Conservation (phyloP, 2,113 vertebrate genomes). For the Progne subis region DNA sequence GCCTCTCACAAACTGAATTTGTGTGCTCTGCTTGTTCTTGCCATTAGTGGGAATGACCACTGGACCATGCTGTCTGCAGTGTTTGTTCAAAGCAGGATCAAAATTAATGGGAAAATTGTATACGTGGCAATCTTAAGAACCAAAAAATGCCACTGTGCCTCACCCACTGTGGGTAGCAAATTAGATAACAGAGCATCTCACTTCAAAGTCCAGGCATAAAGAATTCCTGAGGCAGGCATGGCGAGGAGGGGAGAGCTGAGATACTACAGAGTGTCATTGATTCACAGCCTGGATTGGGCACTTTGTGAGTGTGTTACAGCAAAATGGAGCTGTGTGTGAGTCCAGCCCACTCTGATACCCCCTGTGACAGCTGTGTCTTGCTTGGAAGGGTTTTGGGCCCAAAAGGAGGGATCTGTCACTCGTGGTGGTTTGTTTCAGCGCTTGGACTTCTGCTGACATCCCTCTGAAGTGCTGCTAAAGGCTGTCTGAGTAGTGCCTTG, state of each 20-base stretch:
- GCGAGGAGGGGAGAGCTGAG: background rate
- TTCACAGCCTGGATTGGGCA: background rate
- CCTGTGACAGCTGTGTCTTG: background rate
- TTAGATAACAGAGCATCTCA: background rate
- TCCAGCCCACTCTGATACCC: background rate
- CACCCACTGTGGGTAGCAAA: background rate
- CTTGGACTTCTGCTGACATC: background rate
- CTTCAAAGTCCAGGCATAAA: background rate
- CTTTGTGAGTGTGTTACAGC: background rate
- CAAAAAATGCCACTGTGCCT: background rate
- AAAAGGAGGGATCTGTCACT: background rate
- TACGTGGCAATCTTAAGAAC: background rate
- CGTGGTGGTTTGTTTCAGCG: accelerated
- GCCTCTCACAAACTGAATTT: background rate
- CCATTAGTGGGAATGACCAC: background rate
- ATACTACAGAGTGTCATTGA: background rate
- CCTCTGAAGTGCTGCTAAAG: background rate
- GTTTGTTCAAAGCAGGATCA: background rate
- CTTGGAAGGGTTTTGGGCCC: background rate
- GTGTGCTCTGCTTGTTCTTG: background rate
- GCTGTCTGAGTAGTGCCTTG: background rate
- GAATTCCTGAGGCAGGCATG: background rate
- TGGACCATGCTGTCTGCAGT: background rate
- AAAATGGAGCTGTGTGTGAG: background rate
- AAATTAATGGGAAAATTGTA: background rate